These are phyloP conservation scores for Nerophis ophidion DNA, from an alignment of 2,113 vertebrate genomes.

Conservation along the genomic window DNA sequence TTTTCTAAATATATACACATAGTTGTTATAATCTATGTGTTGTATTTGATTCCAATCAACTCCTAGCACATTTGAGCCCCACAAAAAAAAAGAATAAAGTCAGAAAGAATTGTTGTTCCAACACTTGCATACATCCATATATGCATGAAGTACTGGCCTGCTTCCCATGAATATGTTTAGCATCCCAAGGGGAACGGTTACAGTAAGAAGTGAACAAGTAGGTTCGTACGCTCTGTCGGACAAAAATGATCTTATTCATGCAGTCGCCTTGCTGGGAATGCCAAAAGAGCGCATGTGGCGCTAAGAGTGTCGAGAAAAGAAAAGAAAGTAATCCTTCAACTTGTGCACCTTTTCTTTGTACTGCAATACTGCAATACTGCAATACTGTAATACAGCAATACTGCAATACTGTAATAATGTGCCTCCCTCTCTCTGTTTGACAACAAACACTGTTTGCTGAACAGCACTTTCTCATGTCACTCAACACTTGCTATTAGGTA, in stretches of 20 bases:
- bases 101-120: too few relatives aligned
- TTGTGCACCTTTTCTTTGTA: neutral
- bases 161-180: neutral
- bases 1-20: too few relatives aligned
- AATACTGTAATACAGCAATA: too few relatives aligned
- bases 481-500: neutral
- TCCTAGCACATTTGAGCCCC: too few relatives aligned
- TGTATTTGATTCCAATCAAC: too few relatives aligned
- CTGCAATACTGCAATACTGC: neutral
- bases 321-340: neutral
- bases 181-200: conserved; percentile 18
- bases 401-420: too few relatives aligned
- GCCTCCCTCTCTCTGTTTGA: neutral
- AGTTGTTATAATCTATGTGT: too few relatives aligned
- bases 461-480: conserved; percentile 16
- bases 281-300: conserved; percentile 24
- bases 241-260: conserved; percentile 43
- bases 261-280: conserved; percentile 19
- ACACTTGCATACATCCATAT: too few relatives aligned
- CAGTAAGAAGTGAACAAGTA: conserved; percentile 32
- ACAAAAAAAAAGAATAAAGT: too few relatives aligned
- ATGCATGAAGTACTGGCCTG: neutral
- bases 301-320: neutral
- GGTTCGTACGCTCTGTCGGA: conserved; percentile 32
- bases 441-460: conserved; percentile 32